Base-by-base conservation (phyloP, 2,113 vertebrate species). In the Symphodus melops region DNA sequence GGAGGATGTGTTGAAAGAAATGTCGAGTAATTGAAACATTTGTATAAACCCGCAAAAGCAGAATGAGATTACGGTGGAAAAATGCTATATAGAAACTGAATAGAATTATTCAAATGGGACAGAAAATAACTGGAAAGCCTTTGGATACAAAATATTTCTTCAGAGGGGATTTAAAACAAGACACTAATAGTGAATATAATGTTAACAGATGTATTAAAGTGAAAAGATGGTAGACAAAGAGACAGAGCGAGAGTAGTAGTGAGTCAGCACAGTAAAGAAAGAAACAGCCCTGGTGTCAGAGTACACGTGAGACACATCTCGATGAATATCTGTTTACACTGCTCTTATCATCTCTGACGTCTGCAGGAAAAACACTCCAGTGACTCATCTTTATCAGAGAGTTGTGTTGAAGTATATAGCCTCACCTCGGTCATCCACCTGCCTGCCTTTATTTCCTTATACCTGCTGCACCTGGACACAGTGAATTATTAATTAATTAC, bases 311-410 rank as follows among this genome's bases (percentile, higher is more conserved):
- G 51, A 8, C 20, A n/a, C 63, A 66, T 57, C 44, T 61, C n/a
- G 20, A 72, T 61, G 66, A 66, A 61, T 48, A 48, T 65, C 54
- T 68, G 58, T 72, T 76, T 41, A 72, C 13, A 10, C n/a, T 49
- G 39, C 9, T 52, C 46, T 75, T 74, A 55, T 70, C 44, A 14
- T 20, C 48, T 46, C 23, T 55, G 66, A 58, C 53, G 54, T 78
- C 69, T 61, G 66, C 53, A 55, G 25, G 5, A 5, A 36, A 13
- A 81, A 68, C 49, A 61, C 33, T 44, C 12, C 14, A 9, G 4
- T 81, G 80, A 83, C 49, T 81, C 80, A 83, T 2, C 0, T 36
- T 41, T 75, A 71, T 57, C 54, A 44, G 52, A 17, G 12, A 12
- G 16, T n/a, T 28, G 19, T 46, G 70, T 68, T 61, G 48, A 37